Evolutionary conservation across 2,888 invertebrate species (phyloP).

Genomic region (Chloromyia formosa): DNA sequence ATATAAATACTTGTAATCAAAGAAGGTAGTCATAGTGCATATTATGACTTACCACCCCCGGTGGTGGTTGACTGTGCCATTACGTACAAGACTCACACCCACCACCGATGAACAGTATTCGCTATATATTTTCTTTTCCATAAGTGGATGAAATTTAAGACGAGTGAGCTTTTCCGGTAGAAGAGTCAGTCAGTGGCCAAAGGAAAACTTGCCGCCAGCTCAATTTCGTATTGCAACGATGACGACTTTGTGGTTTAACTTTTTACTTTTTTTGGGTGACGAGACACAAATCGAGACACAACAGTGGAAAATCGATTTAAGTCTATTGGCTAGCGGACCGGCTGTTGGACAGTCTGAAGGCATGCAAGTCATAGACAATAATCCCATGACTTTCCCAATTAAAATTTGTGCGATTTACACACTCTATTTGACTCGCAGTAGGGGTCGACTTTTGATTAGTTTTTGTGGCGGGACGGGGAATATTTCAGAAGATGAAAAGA

Average conservation of each 20-base stretch:
- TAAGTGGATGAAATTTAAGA: slow-evolving; percentile 44
- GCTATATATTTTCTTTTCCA: background rate
- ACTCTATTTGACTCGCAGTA: slow-evolving; percentile 22
- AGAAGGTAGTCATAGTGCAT: background rate
- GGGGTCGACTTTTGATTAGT: background rate
- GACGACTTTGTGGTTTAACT: background rate
- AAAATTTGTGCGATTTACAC: slow-evolving; percentile 29
- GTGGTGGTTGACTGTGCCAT: too few relatives aligned
- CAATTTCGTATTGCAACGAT: too few relatives aligned
- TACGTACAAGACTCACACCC: too few relatives aligned
- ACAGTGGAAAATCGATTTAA: slow-evolving; percentile 42
- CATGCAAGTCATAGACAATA: slow-evolving; percentile 32
- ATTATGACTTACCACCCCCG: background rate
- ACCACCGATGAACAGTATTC: slow-evolving; percentile 7
- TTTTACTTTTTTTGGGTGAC: slow-evolving; percentile 5
- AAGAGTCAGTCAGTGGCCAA: slow-evolving; percentile 2
- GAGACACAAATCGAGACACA: slow-evolving; percentile 31
- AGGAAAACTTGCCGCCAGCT: slow-evolving; percentile 22
- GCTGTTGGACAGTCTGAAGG: slow-evolving; percentile 25
- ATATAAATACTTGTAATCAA: background rate
- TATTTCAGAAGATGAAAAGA: background rate
- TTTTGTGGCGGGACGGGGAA: background rate
- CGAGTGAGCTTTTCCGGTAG: slow-evolving; percentile 16
- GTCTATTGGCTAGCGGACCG: background rate
- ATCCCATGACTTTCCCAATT: slow-evolving; percentile 44